Conservation (phyloP, 1,140 invertebrate species). For the Brachionus calyciflorus region DNA sequence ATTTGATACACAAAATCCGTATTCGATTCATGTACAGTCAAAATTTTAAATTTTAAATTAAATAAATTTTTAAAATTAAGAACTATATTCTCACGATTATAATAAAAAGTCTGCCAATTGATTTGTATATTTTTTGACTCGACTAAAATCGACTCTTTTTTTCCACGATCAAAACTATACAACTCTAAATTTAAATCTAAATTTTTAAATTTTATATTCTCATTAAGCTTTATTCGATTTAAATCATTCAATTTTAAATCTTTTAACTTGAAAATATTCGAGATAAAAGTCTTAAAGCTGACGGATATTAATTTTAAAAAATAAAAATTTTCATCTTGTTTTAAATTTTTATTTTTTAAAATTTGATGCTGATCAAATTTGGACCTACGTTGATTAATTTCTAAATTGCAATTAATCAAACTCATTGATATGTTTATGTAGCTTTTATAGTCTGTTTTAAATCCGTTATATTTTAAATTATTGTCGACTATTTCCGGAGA, state of each 20-base stretch:
- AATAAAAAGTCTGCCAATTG: not conserved
- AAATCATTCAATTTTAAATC: not conserved
- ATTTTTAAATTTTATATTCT: not conserved
- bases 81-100: constrained; percentile 1
- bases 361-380: constrained; percentile 29
- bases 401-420: not conserved
- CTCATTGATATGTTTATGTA: not conserved
- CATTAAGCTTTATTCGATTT: not conserved
- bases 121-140: not conserved
- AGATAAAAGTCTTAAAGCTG: not conserved
- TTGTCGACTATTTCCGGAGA: not conserved
- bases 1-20: not conserved
- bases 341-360: not conserved
- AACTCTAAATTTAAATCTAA: not conserved
- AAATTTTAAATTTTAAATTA: constrained; percentile 15
- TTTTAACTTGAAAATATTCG: constrained; percentile 4
- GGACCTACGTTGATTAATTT: not conserved
- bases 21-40: not conserved
- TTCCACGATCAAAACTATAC: not conserved
- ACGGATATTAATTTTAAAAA: not conserved
- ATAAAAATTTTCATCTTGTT: not conserved
- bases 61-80: constrained; percentile 15
- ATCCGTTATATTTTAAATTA: not conserved
- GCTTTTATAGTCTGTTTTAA: not conserved
- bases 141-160: not conserved